Evolutionary conservation across 2,797 vertebrate species (phyloP).

Genomic region (Centroberyx gerrardi): DNA sequence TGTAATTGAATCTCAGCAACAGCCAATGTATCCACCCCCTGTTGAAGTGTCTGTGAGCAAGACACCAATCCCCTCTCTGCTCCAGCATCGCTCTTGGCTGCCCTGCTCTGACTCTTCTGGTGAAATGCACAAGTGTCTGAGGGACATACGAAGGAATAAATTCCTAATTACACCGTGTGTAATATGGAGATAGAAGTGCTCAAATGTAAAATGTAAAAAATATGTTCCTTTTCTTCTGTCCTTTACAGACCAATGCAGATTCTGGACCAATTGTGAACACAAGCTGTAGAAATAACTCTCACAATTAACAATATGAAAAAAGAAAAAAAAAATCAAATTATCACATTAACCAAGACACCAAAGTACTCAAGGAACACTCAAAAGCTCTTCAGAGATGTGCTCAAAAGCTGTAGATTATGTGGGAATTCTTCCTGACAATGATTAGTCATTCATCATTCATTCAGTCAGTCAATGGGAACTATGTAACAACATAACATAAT

Average conservation of each 20-base stretch:
- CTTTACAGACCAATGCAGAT: conserved; percentile 27
- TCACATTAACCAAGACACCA: too few species aligned
- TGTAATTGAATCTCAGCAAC: not conserved
- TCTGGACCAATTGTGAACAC: conserved; percentile 8
- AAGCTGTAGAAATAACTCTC: not conserved
- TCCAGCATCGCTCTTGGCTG: too few species aligned
- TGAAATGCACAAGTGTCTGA: too few species aligned
- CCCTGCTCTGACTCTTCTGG: too few species aligned
- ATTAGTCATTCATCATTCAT: too few species aligned
- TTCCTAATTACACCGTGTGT: not conserved
- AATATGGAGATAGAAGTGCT: not conserved
- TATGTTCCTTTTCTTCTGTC: not conserved
- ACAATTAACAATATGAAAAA: conserved; percentile 16
- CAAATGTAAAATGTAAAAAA: not conserved
- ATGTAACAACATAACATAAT: too few species aligned
- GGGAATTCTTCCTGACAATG: too few species aligned
- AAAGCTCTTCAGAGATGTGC: too few species aligned
- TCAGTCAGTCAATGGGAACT: too few species aligned
- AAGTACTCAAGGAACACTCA: too few species aligned
- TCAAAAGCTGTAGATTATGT: too few species aligned
- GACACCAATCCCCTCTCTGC: not conserved
- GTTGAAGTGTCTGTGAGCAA: not conserved
- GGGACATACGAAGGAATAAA: too few species aligned
- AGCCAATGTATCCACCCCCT: not conserved
- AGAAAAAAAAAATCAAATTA: not conserved